phyloP scores from a whole-genome alignment of 2,797 vertebrate species.

The Chloroceryle inda region DNA sequence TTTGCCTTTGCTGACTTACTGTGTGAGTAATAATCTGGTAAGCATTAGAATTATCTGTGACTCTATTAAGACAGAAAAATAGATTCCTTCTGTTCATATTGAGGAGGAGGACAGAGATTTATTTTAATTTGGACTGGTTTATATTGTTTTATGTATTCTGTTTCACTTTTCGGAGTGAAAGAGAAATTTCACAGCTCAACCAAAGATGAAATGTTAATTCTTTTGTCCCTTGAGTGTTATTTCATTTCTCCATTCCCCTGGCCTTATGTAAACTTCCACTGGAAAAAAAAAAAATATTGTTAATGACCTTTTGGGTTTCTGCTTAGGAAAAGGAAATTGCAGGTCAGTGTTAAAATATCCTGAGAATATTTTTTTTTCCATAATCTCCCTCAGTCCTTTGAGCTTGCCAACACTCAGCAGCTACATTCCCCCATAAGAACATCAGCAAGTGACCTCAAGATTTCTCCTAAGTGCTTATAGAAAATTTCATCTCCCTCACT shows the following conservation, averaged over 20 bases:
- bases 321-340: background rate
- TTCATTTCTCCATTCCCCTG: background rate
- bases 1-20: background rate
- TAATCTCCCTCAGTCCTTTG: background rate
- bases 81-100: background rate
- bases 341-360: background rate
- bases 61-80: background rate
- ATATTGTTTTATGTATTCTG: background rate
- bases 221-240: background rate
- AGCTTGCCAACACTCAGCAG: background rate
- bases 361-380: background rate
- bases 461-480: too few species aligned
- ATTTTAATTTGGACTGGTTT: background rate
- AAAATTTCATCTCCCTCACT: too few species aligned
- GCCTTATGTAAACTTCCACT: background rate
- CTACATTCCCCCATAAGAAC: background rate
- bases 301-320: background rate
- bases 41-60: background rate
- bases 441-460: too few species aligned
- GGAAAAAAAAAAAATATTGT: background rate
- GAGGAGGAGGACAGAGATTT: background rate
- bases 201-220: background rate
- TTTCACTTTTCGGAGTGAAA: background rate
- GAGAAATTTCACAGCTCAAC: background rate
- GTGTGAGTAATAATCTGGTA: background rate